Evolutionary conservation across 2,888 invertebrate genomes (phyloP), one percentile per base, ranked within the genome.

Genomic region (Caenorhabditis japonica): DNA sequence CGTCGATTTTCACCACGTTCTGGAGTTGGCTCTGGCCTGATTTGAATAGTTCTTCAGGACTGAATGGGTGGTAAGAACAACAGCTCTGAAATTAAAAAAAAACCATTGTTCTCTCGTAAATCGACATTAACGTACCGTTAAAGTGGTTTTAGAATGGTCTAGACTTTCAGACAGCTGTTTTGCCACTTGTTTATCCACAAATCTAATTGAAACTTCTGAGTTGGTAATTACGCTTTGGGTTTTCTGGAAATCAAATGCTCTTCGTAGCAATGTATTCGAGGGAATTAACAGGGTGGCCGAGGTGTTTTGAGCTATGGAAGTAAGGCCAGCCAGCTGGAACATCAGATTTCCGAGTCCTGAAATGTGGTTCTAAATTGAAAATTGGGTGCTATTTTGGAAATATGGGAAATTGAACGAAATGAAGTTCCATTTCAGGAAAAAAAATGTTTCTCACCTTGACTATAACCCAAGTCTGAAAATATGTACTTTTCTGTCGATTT

Each of bases 301-400:
- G 34, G 75, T 25, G 12, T 72, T 21, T 15, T 33, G 27, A 1
- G 86, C 84, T 1, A 84, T 51, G 7, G 76, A 75, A 1, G 74
- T 27, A 17, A 85, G 70, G 15, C 82, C 68, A 12, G 86, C 85
- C 46, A 81, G 71, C 70, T 86, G 83, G 74, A 87, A 87, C 84
- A 87, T 85, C 33, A 81, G 71, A 59, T 87, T 87, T 36, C 87
- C 87, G 25, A 84, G 72, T 10, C 87, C 86, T 84, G 59, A 46
- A 77, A 55, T 30, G n/a, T n/a, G n/a, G n/a, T n/a, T n/a, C n/a
- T n/a, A n/a, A 23, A 38, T 17, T 5, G 17, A n/a, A 34, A 36
- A 15, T 36, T 4, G 15, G 34, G 5, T n/a, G 25, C 13, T 15
- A 36, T 39, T 38, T 13, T 53, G 13, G 19, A 56, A 36, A 15